Evolutionary conservation across 2,113 vertebrate species (phyloP).

Genomic region (Etheostoma spectabile): DNA sequence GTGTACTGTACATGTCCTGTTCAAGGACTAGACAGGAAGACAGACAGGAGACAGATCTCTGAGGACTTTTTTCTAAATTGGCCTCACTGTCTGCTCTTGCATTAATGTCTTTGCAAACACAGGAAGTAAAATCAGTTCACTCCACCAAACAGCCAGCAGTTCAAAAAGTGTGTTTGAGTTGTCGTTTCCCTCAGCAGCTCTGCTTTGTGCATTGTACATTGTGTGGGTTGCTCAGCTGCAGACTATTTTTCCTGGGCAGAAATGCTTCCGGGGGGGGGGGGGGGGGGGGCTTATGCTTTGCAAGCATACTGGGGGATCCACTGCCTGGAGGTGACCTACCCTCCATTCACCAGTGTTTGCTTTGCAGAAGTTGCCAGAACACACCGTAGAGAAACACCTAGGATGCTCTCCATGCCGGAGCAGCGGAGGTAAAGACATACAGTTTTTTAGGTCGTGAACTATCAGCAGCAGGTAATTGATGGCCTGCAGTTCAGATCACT

Average conservation of each 20-base stretch:
- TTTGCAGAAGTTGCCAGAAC: conserved; percentile 61
- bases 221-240: conserved; percentile 66
- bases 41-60: conserved; percentile 40
- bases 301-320: conserved; percentile 34
- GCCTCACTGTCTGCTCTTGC: conserved; percentile 33
- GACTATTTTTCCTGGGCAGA: conserved; percentile 58
- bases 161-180: conserved; percentile 59
- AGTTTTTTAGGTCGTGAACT: conserved; percentile 21
- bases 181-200: conserved; percentile 46
- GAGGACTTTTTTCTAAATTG: conserved; percentile 40
- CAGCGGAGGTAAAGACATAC: conserved; percentile 16
- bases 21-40: conserved; percentile 51
- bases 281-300: conserved; percentile 46
- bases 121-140: conserved; percentile 31
- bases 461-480: conserved; percentile 30
- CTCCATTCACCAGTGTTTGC: conserved; percentile 67
- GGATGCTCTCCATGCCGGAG: conserved; percentile 52
- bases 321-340: conserved; percentile 54
- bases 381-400: conserved; percentile 54
- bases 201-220: conserved; percentile 58
- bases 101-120: conserved; percentile 30
- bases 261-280: conserved; percentile 49
- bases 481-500: conserved; percentile 30
- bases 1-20: conserved; percentile 4
- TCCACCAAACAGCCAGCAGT: conserved; percentile 23